Evolutionary conservation across 2,113 vertebrate species (phyloP).

Genomic region (Haemorhous mexicanus): DNA sequence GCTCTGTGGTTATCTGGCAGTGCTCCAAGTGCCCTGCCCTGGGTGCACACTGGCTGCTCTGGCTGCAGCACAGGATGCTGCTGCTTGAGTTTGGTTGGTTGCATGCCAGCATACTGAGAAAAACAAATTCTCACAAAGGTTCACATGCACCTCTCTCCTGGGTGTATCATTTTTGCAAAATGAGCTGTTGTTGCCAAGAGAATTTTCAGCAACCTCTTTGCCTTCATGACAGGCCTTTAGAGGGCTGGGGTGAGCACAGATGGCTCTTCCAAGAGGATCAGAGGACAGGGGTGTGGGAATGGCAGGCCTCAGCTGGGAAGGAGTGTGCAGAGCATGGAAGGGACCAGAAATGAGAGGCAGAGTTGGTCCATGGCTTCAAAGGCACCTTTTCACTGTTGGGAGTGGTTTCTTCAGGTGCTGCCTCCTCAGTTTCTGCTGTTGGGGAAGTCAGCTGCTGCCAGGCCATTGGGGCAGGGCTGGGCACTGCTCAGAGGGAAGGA

Average conservation of each 20-base stretch:
- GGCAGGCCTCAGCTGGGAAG: neutral
- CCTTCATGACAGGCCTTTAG: neutral
- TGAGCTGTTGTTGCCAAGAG: neutral
- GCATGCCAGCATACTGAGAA: neutral
- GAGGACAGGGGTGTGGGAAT: neutral
- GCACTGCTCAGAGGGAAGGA: neutral
- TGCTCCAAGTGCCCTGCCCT: neutral
- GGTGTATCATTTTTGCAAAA: neutral
- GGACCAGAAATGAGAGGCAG: neutral
- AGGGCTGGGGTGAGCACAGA: neutral
- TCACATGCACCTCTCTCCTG: neutral
- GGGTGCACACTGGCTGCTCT: neutral
- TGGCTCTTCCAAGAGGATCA: neutral
- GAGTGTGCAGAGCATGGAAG: neutral
- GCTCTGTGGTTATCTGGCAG: neutral
- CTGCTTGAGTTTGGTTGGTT: neutral
- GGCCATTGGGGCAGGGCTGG: neutral
- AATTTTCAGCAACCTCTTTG: neutral
- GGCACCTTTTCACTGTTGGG: neutral
- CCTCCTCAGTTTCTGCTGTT: neutral
- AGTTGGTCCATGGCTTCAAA: neutral
- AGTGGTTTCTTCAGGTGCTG: neutral
- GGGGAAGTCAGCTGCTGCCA: neutral
- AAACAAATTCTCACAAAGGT: neutral
- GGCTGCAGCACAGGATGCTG: neutral